Evolutionary conservation across 2,888 invertebrate genomes (phyloP), one percentile per base, ranked within the genome.

Genomic region (Trilocha varians): DNA sequence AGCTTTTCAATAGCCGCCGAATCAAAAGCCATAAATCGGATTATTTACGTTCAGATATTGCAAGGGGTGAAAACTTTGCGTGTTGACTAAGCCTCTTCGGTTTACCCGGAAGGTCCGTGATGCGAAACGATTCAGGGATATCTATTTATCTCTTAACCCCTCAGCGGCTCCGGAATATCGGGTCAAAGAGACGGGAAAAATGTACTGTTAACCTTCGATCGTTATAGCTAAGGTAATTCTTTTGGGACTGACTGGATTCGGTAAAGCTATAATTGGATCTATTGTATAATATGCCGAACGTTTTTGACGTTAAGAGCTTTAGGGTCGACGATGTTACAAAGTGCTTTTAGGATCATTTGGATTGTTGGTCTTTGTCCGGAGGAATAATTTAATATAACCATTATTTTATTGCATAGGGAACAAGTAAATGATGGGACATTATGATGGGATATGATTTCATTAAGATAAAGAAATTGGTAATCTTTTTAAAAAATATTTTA

Each of bases 61-160:
- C 25, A 25, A 2, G 25, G 25, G 5, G 25, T 11, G 25, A 25
- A 25, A 32, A 32, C 38, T 4, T 32, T 15, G 11, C 6, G 9
- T 13, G 38, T 38, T 25, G 25, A 25, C 25, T 25, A 25, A 25
- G 25, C 25, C 25, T 25, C 25, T 25, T 25, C 11, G 25, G 25
- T 25, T 25, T 25, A 25, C 11, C 43, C 14, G 39, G 38, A 49
- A 42, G 47, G 44, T 46, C 49, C 16, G 38, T 34, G 50, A 46
- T 36, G 44, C 42, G 25, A 25, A 41, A 54, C 52, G 48, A 52
- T 54, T 57, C 50, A 55, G 50, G 36, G 50, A 42, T 49, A 57
- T 54, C 48, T 55, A 54, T 57, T 52, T 56, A 54, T 57, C 50
- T 48, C 50, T 45, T 55, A 50, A 52, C 52, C 52, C 52, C 33